phyloP scores from a whole-genome alignment of 2,113 vertebrate species.

The Atrichornis clamosus region DNA sequence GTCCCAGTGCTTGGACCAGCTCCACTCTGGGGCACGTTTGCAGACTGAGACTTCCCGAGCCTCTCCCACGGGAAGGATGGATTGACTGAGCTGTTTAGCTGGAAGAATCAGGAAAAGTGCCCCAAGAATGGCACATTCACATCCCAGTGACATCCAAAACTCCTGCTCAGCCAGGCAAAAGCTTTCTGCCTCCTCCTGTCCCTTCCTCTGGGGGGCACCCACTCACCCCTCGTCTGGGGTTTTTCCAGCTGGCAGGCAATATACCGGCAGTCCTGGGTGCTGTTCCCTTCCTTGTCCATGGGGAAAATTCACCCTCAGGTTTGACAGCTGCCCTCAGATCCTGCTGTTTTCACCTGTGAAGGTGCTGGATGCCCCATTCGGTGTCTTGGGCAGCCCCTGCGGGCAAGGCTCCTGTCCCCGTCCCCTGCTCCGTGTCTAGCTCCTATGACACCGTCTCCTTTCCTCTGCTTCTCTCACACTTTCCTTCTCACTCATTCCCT shows the following conservation, averaged over 20 bases:
- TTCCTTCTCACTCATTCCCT: neutral
- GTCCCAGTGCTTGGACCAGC: accelerated
- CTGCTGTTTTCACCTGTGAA: neutral
- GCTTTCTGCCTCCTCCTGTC: neutral
- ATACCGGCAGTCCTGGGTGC: neutral
- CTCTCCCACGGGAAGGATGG: accelerated
- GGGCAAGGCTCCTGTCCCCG: neutral
- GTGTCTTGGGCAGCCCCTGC: accelerated
- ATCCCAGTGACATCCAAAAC: neutral
- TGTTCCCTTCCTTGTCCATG: neutral
- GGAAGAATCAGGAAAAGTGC: neutral
- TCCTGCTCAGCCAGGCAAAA: neutral
- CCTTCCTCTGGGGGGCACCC: neutral
- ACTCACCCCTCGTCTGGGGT: neutral
- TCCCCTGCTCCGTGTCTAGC: neutral
- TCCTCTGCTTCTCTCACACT: neutral
- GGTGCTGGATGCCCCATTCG: accelerated
- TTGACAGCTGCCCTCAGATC: neutral
- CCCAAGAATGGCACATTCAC: accelerated
- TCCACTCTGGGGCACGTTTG: accelerated
- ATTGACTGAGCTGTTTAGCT: neutral
- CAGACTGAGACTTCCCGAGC: neutral
- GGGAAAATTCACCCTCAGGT: neutral
- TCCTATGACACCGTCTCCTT: accelerated
- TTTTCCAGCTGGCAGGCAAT: neutral